Evolutionary conservation across 2,888 invertebrate genomes (phyloP), one percentile per base, ranked within the genome.

Genomic region (Drosophila peninsularis): DNA sequence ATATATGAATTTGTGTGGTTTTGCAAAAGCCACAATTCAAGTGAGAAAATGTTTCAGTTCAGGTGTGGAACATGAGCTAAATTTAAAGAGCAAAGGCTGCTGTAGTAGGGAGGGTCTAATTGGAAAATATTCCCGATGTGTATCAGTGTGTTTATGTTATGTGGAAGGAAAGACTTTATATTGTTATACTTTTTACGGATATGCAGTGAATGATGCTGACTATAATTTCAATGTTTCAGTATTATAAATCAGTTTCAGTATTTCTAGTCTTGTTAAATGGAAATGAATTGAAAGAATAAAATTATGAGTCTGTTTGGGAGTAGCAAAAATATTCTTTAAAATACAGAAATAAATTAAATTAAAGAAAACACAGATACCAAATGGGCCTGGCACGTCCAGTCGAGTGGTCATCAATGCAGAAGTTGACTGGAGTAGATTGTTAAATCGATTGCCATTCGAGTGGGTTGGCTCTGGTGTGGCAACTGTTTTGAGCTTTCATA

Each of bases 401-500:
- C 11, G 3, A 52, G 3, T 37, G 24, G 36, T 6, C 52, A n/a
- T 36, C 52, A 52, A 52, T 36, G 36, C n/a, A 52, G 37, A 55
- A 41, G 39, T 39, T 24, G n/a, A 44, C 19, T 52, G 11, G 21
- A 50, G 32, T 37, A 54, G 34, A 61, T 64, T 64, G 34, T 44
- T 39, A 45, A 69, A 74, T 61, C 56, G 52, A 70, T 67, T 50
- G 34, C 10, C 45, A 39, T 52, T 45, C 24, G 24, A 56, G 10
- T 30, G 17, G 10, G 19, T 44, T 49, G 30, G 6, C 19, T 42
- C 13, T 34, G 41, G 13, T 39, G 42, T 13, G 37, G 10, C 37
- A 72, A 39, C 44, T 60, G 37, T 41, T 65, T 74, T 32, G 55
- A 32, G 41, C 49, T 69, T 57, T 21, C 30, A 62, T 67, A 55